phyloP scores from a whole-genome alignment of 23 tunicate genomes.

The Aplidium turbinatum region DNA sequence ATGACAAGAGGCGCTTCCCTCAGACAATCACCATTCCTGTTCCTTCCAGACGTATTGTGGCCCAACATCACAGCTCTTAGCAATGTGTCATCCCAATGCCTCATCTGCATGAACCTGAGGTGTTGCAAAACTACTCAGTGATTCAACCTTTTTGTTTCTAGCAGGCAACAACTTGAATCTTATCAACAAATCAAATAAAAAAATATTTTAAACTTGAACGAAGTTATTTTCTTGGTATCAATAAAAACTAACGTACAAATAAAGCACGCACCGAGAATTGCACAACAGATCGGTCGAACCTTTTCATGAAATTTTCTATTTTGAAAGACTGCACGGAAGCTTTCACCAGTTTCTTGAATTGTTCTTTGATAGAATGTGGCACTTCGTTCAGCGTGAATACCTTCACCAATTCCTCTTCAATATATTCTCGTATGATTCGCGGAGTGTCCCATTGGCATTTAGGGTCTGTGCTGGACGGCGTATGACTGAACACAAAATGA shows the following conservation, averaged over 20 bases:
- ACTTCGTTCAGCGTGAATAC: constrained; percentile 59
- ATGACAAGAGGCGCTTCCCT: constrained; percentile 50
- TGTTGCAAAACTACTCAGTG: too few relatives aligned
- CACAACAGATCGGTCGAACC: too few relatives aligned
- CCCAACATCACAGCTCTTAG: constrained; percentile 69
- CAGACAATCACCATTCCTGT: constrained; percentile 30
- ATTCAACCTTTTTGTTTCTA: too few relatives aligned
- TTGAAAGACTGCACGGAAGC: constrained; percentile 70
- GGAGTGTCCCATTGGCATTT: constrained; percentile 86
- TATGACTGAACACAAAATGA: constrained; percentile 63
- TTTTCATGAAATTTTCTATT: constrained; percentile 69
- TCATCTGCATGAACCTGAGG: constrained; percentile 69
- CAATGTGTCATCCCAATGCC: constrained; percentile 82
- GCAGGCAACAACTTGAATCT: too few relatives aligned
- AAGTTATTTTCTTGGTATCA: too few relatives aligned
- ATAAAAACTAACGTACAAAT: too few relatives aligned
- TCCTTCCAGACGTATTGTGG: constrained; percentile 32
- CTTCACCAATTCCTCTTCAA: constrained; percentile 47
- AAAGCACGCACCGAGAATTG: too few relatives aligned
- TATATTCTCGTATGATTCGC: constrained; percentile 50
- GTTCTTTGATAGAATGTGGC: constrained; percentile 27
- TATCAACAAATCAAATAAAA: too few relatives aligned
- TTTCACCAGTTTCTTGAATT: constrained; percentile 44
- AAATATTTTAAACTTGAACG: too few relatives aligned
- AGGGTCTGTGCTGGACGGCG: constrained; percentile 65